A percentile compares a stretch with the other conserved stretches of the same genome.
phyloP scores from a whole-genome alignment of 2,888 invertebrate species.

The Coecobrya sp. region DNA sequence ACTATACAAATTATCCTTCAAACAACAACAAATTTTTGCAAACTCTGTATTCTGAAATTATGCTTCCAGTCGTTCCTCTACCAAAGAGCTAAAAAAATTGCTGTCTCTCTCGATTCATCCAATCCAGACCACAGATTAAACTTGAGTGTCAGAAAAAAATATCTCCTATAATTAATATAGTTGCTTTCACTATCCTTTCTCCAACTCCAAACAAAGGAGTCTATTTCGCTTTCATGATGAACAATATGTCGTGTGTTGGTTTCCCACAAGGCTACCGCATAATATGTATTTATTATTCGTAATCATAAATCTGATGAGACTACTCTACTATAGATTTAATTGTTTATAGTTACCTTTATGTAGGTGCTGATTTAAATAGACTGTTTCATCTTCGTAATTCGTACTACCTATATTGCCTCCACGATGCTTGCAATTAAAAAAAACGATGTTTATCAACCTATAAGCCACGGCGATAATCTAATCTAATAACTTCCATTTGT shows the following conservation, averaged over 20 bases:
- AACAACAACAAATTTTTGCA: slow-evolving; percentile 57
- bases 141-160: neutral
- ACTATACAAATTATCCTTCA: slow-evolving; percentile 29
- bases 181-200: neutral
- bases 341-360: slow-evolving; percentile 27
- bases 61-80: slow-evolving; percentile 48
- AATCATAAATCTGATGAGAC: neutral
- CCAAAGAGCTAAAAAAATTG: slow-evolving; percentile 33
- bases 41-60: slow-evolving; percentile 42
- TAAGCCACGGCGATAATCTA: neutral
- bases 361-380: slow-evolving; percentile 40
- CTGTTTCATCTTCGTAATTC: slow-evolving; percentile 17
- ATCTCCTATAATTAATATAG: neutral
- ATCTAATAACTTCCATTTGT: slow-evolving; percentile 4
- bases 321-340: neutral
- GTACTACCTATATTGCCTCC: neutral
- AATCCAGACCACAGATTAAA: neutral
- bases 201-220: neutral
- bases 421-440: neutral
- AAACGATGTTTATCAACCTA: neutral
- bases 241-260: neutral
- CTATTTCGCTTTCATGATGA: neutral
- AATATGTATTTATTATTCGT: too few relatives aligned
- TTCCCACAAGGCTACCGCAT: neutral
- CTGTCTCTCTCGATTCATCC: neutral